Base-by-base conservation (phyloP, 2,113 vertebrate species). In the Monopterus albus region DNA sequence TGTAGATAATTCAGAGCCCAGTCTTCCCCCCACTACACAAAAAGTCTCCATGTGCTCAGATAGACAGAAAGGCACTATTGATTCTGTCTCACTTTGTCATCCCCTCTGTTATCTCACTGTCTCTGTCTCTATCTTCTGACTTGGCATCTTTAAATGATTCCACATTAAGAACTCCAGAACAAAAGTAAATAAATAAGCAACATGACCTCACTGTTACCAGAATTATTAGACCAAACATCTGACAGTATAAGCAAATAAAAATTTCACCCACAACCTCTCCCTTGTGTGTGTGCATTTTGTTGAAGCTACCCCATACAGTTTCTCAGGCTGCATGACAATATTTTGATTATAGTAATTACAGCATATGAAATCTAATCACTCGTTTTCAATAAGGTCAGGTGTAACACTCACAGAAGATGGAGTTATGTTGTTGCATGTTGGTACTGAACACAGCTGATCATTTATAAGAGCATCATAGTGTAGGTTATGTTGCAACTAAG, bases 161-260 rank as follows among this genome's bases (percentile, higher is more conserved):
- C 42, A 75, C 70, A 35, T 28, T 66, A 52, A 76, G 51, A 77
- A 79, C 43, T 75, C 49, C 36, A 47, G 14, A 10, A 28, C 69
- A 65, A 58, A 50, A 51, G 65, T 50, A n/a, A n/a, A n/a, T n/a
- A n/a, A n/a, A n/a, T n/a, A n/a, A n/a, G 39, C 29, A 51, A 71
- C 47, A 85, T 70, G 82, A 80, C 59, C 42, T 40, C 47, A 46
- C 68, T 82, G 80, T 82, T 66, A 71, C 23, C 3, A 0, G 56
- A 87, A 89, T 89, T 90, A 89, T 88, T 82, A 85, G 85, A 91
- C 59, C 63, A 75, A 90, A 87, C 83, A 89, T 91, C 90, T 84
- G 43, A n/a, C 81, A 78, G 57, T 76, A 80, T 67, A 90, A 86
- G 81, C 79, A 87, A 79, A 75, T 65, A 81, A 45, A 47, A 66